Conservation (phyloP, 1,140 invertebrate species). For the Drosophila arizonae region DNA sequence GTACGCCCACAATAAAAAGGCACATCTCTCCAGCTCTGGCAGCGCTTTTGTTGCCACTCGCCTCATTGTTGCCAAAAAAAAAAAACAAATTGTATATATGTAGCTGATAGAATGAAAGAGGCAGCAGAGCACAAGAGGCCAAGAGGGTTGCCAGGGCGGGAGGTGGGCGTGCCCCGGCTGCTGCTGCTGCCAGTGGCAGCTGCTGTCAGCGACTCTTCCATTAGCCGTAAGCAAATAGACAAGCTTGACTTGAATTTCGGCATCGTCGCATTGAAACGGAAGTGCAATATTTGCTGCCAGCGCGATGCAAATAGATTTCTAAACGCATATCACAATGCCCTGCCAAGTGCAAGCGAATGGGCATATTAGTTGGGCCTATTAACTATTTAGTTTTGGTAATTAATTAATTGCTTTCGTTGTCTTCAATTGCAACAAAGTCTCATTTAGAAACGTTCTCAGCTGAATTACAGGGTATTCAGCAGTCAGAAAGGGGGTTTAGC, state of each 20-base stretch:
- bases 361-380: neutral
- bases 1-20: slow-evolving; percentile 8
- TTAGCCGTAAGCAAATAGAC: slow-evolving; percentile 72
- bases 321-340: slow-evolving; percentile 43
- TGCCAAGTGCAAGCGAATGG: neutral
- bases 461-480: too few species aligned
- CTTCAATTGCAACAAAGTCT: too few species aligned
- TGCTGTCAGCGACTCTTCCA: slow-evolving; percentile 50
- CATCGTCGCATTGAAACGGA: slow-evolving; percentile 56
- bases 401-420: neutral
- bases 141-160: neutral
- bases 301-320: slow-evolving; percentile 70
- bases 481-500: too few species aligned
- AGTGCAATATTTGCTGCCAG: slow-evolving; percentile 71
- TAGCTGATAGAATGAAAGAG: neutral
- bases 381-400: too few species aligned
- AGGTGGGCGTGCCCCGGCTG: too few species aligned
- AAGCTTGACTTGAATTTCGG: slow-evolving; percentile 74
- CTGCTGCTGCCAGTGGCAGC: slow-evolving; percentile 12
- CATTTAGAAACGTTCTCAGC: too few species aligned
- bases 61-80: slow-evolving; percentile 67
- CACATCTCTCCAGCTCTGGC: slow-evolving; percentile 25
- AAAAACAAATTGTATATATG: neutral
- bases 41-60: slow-evolving; percentile 28
- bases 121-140: neutral